Percentiles rank a stretch among this genome's conserved stretches.
These are phyloP conservation scores for Drosophila prolongata DNA, from an alignment of 2,888 invertebrate species.

Conservation along the genomic window DNA sequence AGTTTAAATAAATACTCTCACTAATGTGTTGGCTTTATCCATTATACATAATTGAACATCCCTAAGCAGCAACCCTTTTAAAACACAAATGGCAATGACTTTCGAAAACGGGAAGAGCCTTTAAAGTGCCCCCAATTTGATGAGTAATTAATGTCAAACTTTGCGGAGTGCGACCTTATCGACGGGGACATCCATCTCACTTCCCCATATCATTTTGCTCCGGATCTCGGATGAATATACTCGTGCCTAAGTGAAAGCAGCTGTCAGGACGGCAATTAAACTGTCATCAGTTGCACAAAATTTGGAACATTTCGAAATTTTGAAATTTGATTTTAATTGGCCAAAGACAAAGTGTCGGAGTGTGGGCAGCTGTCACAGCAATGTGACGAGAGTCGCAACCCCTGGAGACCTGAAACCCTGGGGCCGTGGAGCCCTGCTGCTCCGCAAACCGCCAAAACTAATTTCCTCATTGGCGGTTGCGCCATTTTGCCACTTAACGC, in stretches of 20 bases:
- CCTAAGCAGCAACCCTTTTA: slow-evolving; percentile 2
- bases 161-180: slow-evolving; percentile 44
- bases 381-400: slow-evolving; percentile 26
- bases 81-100: slow-evolving; percentile 27
- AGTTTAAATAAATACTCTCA: background rate
- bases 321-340: slow-evolving; percentile 78
- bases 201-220: slow-evolving; percentile 46
- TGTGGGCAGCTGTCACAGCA: slow-evolving; percentile 66
- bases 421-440: too few species aligned
- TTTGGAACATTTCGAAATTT: slow-evolving; percentile 53
- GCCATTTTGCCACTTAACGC: slow-evolving; percentile 73
- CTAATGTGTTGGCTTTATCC: background rate
- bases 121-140: slow-evolving; percentile 55
- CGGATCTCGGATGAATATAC: slow-evolving; percentile 46
- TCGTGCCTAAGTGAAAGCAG: slow-evolving; percentile 67
- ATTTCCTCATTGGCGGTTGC: slow-evolving; percentile 70
- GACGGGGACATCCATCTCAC: slow-evolving; percentile 23
- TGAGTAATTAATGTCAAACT: slow-evolving; percentile 69
- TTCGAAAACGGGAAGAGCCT: slow-evolving; percentile 6
- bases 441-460: slow-evolving; percentile 69
- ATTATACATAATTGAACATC: slow-evolving; percentile 5
- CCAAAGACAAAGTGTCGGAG: slow-evolving; percentile 57
- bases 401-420: background rate
- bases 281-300: slow-evolving; percentile 69
- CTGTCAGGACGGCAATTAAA: slow-evolving; percentile 70